Evolutionary conservation across 1,140 invertebrate species (phyloP), one percentile per base, ranked within the genome.

Genomic region (Parapsyche elsis): DNA sequence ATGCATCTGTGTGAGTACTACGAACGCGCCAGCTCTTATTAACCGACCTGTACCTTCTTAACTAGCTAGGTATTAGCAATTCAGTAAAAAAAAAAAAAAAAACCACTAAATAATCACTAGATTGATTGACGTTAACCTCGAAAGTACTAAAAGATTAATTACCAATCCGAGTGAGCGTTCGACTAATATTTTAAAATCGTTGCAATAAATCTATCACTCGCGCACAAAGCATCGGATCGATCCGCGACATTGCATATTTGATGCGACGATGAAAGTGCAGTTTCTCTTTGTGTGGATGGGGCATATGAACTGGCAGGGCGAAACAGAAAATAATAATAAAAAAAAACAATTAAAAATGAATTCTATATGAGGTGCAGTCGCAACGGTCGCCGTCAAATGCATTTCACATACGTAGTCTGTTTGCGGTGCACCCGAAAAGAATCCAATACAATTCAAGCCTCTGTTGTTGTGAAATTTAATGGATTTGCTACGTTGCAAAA

Each of bases 401-500:
- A 61, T 61, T 61, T 23, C 21, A 23, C 59, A 23, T 61, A 61
- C 16, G 59, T 61, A 5, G 59, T 61, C 59, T 61, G 59, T 61
- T 61, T 7, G 59, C 49, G 49, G 49, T 53, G 10, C 49, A 10
- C 4, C 59, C 59, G 59, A 61, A 61, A 5, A 23, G 21, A 61
- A 61, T 21, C 16, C 59, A 61, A 61, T 21, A 14, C 21, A 53
- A 16, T 38, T 14, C 49, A 16, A 9, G 59, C 59, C 59, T 61
- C 21, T 61, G 59, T 61, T 21, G 59, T 61, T 61, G 19, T 61
- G 5, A 61, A 61, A 61, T 61, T 7, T 61, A 61, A 61, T 61
- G 59, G 1, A 61, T 21, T 61, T 10, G 59, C 59, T 38, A 7
- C 7, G 30, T 38, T 38, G 30, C 30, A 38, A 38, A 38, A 38